Evolutionary conservation across 2,113 vertebrate genomes (phyloP).

Genomic region (Macrotis lagotis): DNA sequence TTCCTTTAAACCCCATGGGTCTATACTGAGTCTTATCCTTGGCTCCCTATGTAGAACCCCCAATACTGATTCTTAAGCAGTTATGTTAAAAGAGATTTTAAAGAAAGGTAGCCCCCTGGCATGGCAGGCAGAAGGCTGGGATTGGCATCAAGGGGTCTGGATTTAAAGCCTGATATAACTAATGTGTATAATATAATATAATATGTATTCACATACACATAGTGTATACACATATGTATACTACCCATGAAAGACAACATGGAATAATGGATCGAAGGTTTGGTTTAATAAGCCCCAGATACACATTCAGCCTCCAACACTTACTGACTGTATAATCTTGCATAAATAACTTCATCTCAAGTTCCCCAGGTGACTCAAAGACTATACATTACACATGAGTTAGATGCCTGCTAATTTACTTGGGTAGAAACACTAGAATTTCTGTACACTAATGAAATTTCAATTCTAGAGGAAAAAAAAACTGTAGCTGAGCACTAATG

Average conservation of each 20-base stretch:
- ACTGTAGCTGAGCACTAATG: neutral
- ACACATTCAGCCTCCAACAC: neutral
- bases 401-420: neutral
- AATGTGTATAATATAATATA: neutral
- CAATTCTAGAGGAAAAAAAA: neutral
- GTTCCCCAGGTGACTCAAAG: neutral
- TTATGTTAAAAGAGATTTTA: neutral
- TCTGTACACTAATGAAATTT: neutral
- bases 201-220: no score
- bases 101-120: neutral
- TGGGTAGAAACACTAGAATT: neutral
- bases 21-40: no score
- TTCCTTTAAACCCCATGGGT: no score
- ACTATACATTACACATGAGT: neutral
- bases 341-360: neutral
- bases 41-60: no score
- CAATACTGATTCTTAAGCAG: neutral
- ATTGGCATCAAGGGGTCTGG: no score
- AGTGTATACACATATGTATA: neutral
- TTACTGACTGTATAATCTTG: neutral
- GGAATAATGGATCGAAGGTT: neutral
- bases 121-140: no score
- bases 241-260: neutral
- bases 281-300: neutral
- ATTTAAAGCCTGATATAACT: no score